These are phyloP conservation scores for Paradoxurus hermaphroditus DNA, from an alignment of 2,113 vertebrate species.

Conservation along the genomic window DNA sequence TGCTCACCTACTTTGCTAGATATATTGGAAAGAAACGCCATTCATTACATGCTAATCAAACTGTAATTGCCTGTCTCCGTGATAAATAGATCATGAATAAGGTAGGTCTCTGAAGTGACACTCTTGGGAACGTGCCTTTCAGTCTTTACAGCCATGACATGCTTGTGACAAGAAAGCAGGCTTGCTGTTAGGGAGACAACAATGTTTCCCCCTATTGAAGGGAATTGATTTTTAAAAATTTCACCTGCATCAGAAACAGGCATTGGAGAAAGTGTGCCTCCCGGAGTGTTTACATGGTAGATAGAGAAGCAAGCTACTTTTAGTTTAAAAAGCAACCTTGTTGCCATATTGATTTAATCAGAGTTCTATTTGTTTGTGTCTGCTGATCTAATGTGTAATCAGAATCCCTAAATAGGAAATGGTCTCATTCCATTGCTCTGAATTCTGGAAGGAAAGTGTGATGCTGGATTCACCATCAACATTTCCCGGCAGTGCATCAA, in stretches of 20 bases:
- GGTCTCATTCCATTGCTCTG: slow-evolving; percentile 1
- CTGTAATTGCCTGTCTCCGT: slow-evolving; percentile 73
- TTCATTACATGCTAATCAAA: slow-evolving; percentile 77
- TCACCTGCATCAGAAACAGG: slow-evolving; percentile 76
- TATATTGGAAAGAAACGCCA: slow-evolving; percentile 46
- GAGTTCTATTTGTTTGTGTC: slow-evolving; percentile 77
- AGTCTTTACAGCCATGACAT: slow-evolving; percentile 42
- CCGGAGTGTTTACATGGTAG: slow-evolving; percentile 76
- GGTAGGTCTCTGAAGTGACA: slow-evolving; percentile 74
- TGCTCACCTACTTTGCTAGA: slow-evolving; percentile 19
- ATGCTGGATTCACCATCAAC: neutral
- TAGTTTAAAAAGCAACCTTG: slow-evolving; percentile 79
- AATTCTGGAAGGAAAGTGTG: slow-evolving; percentile 28
- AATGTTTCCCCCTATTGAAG: slow-evolving; percentile 54
- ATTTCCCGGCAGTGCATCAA: slow-evolving; percentile 12
- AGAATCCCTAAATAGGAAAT: slow-evolving; percentile 71
- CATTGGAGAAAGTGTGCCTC: slow-evolving; percentile 68
- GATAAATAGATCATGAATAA: slow-evolving; percentile 76
- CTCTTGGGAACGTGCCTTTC: slow-evolving; percentile 46
- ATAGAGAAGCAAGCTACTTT: slow-evolving; percentile 76
- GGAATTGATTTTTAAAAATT: slow-evolving; percentile 75
- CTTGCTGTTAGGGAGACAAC: slow-evolving; percentile 33
- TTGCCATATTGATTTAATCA: slow-evolving; percentile 82
- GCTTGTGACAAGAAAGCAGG: slow-evolving; percentile 71
- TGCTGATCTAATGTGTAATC: slow-evolving; percentile 77